Evolutionary conservation across 2,113 vertebrate species (phyloP), one percentile per base, ranked within the genome.

Genomic region (Petromus typicus): DNA sequence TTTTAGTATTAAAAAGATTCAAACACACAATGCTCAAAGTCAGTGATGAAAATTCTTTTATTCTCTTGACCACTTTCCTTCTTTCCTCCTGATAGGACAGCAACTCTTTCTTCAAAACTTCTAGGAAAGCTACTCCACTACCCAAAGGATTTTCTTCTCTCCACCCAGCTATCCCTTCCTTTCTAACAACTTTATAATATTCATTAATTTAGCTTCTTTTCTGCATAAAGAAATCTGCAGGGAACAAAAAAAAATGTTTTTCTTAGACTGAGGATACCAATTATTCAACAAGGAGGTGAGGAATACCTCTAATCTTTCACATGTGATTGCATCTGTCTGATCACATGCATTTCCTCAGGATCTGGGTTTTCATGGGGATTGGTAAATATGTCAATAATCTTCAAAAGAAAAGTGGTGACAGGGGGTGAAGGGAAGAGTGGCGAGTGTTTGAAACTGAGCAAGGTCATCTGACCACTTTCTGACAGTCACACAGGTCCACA

Each of bases 391-490:
- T 51, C 76, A 82, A 76, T 54, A 73, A 75, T 13, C 40, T 75
- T n/a, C 37, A 30, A 87, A 67, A 92, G 16, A 71, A 84, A 54
- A 54, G 75, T 18, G 69, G 6, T 8, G 1, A 14, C 32, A 27
- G 2, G 16, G n/a, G 34, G 14, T 30, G 5, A 89, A 9, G 2
- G 10, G 22, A 45, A 17, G 30, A 4, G 43, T 0, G 48, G 8
- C 75, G 56, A 32, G 54, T 93, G 64, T 66, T 71, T 56, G 57
- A 10, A 93, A 82, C 14, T 4, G 12, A 93, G 48, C 43, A 76
- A 95, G 88, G 57, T 43, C 85, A 84, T 45, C 69, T 78, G 37
- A 87, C 59, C 56, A 37, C 64, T 82, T 69, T 84, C 20, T 43
- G 37, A 67, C 4, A 63, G 16, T 66, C 48, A 91, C 45, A 92